phyloP scores from a whole-genome alignment of 2,888 invertebrate species.

The Calameuta pallipes region DNA sequence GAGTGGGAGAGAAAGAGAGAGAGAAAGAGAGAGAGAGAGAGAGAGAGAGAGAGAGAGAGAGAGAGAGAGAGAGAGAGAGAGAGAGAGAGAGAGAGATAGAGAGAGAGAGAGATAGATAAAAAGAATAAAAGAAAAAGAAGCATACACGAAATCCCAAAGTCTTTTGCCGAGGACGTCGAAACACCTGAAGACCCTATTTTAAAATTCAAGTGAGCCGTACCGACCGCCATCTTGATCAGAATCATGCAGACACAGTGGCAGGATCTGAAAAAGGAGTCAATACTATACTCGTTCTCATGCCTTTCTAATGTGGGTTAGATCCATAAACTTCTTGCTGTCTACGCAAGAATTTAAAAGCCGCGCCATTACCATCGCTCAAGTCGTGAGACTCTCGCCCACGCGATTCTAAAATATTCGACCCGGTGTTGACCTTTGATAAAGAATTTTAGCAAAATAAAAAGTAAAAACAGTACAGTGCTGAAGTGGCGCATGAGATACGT shows the following conservation, averaged over 20 bases:
- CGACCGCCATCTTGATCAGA: background rate
- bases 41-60: background rate
- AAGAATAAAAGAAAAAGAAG: background rate
- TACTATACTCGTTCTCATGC: slow-evolving; percentile 16
- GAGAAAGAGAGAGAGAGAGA: no score
- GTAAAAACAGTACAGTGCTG: background rate
- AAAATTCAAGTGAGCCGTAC: background rate
- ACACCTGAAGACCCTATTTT: background rate
- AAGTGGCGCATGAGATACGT: background rate
- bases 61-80: background rate
- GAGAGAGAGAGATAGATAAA: background rate
- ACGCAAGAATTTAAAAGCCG: slow-evolving; percentile 4
- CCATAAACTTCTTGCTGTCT: slow-evolving; percentile 21
- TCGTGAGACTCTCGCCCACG: slow-evolving; percentile 5
- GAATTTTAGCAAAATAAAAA: background rate
- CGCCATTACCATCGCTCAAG: slow-evolving; percentile 5
- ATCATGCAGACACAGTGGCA: background rate
- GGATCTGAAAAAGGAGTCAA: slow-evolving; percentile 10
- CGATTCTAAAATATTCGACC: background rate
- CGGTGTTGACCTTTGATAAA: background rate
- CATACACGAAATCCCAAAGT: background rate
- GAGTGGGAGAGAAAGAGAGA: background rate
- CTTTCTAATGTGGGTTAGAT: slow-evolving; percentile 18
- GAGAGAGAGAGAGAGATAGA: no score
- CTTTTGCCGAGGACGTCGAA: background rate